Base-by-base conservation (phyloP, 1,140 invertebrate genomes). In the Cryptotermes secundus region DNA sequence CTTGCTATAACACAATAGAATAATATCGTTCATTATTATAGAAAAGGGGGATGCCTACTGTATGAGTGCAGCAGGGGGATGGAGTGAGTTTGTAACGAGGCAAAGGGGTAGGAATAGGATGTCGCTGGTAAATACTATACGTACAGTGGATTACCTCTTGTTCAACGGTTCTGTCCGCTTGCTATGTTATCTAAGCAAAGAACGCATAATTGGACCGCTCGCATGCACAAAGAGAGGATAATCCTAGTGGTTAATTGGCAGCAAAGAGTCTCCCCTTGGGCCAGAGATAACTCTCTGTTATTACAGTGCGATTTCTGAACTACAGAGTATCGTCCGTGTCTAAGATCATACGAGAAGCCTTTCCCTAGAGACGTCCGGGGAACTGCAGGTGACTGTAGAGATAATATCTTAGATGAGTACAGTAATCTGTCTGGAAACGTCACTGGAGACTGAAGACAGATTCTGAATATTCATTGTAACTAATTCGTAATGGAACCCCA, bases 211-310 rank as follows among this genome's bases (percentile, higher is more conserved):
- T 72, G 31, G 59, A 31, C 59, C 26, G 31, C 59, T 72, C n/a
- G 59, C 26, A 26, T 31, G 59, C 59, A 31, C 59, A 72, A 72
- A 72, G 59, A 72, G 59, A 31, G 59, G 59, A n/a, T n/a, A 72
- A 72, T 72, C 59, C 59, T 31, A 31, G 59, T 31, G 59, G 59
- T 72, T 72, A 72, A 72, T 72, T 72, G n/a, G 26, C 59, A 72
- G 59, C 59, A 31, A 19, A 49, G 19, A 49, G 45, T 49, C 16
- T 22, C 19, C 45, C 19, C 45, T 72, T 6, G 59, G 59, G 59
- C 26, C 59, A 12, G 26, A 72, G 59, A 72, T 72, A 72, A 72
- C 59, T 31, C 2, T 14, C 9, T 10, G 26, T 72, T 31, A 72
- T 72, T 49, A 49, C 45, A 49, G 45, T 49, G 45, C 19, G 45